These are phyloP conservation scores for Caenorhabditis doughertyi DNA, from an alignment of 2,888 invertebrate genomes.

Conservation along the genomic window DNA sequence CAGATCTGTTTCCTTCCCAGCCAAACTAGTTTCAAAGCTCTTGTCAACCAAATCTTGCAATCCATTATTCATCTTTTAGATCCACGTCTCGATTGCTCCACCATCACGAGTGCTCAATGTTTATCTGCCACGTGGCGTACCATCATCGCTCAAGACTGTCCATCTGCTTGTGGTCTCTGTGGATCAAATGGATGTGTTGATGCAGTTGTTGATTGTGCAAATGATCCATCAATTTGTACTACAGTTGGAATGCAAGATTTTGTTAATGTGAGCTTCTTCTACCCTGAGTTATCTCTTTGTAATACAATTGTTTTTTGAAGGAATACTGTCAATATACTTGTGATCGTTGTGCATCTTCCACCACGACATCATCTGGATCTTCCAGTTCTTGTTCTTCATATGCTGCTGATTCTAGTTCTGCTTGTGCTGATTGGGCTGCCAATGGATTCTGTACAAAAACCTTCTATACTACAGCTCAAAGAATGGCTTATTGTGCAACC, in stretches of 20 bases:
- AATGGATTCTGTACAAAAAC: conserved; percentile 50
- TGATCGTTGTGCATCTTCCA: conserved; percentile 44
- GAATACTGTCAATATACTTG: conserved; percentile 71
- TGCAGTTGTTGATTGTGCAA: conserved; percentile 50
- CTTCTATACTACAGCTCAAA: conserved; percentile 38
- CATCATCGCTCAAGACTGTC: conserved; percentile 61
- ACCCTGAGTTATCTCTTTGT: not conserved
- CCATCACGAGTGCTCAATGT: conserved; percentile 53
- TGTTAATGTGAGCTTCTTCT: conserved; percentile 10
- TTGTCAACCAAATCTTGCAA: not conserved
- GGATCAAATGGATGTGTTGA: conserved; percentile 42
- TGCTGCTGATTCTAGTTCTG: conserved; percentile 39
- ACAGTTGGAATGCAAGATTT: conserved; percentile 54
- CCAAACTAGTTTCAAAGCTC: not conserved
- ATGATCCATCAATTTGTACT: conserved; percentile 38
- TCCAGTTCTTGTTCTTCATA: conserved; percentile 38
- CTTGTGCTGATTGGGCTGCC: conserved; percentile 38
- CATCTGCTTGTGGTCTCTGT: conserved; percentile 62
- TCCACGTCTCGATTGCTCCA: conserved; percentile 48
- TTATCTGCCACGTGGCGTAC: conserved; percentile 59
- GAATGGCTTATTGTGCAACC: conserved; percentile 41
- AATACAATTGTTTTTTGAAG: not conserved
- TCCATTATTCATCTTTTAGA: not conserved
- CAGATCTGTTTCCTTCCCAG: too few relatives aligned
- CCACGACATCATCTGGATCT: conserved; percentile 24